Base-by-base conservation (phyloP, 2,797 vertebrate species). In the Gambusia yucatana region DNA sequence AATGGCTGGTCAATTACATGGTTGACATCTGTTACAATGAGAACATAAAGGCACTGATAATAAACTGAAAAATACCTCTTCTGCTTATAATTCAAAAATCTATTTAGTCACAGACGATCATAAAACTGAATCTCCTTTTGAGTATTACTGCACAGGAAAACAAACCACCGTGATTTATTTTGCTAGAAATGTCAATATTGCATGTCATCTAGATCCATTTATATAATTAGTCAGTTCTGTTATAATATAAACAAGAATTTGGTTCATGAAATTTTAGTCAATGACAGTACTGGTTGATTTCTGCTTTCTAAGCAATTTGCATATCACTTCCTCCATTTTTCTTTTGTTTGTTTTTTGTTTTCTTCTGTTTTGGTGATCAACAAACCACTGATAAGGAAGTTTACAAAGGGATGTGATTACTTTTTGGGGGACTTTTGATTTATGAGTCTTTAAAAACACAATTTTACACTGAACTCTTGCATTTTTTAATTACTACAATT, bases 51-150 rank as follows among this genome's bases (percentile, higher is more conserved):
- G 86, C 89, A 89, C 20, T 52, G 11, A 91, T 86, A 89, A 90
- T 84, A 89, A 91, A 89, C 83, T 89, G 89, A 84, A 89, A 88
- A 88, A 90, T 89, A 61, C 65, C 82, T 87, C 55, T 80, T 77
- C 85, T 41, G 79, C 75, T 44, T 39, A 41, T 22, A 79, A 83
- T 83, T 86, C 55, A 82, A 63, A 86, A 92, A 28, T 28, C 55
- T 28, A 57, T 57, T 11, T 57, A 57, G 89, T 90, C 92, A 88
- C 86, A 88, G 90, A 90, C 48, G 78, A 72, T 79, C 77, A 88
- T 78, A 69, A 87, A 86, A 86, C 90, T 91, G 25, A 73, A 84
- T 84, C 30, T 61, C 8, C 30, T 33, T 30, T 61, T 16, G 4
- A 13, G 13, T 33, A 28, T 57, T 13, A 8, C 2, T 57, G 3